Percentiles rank a stretch among this genome's conserved stretches.
Conservation (phyloP, 2,797 vertebrate genomes). For the Synanceia verrucosa region DNA sequence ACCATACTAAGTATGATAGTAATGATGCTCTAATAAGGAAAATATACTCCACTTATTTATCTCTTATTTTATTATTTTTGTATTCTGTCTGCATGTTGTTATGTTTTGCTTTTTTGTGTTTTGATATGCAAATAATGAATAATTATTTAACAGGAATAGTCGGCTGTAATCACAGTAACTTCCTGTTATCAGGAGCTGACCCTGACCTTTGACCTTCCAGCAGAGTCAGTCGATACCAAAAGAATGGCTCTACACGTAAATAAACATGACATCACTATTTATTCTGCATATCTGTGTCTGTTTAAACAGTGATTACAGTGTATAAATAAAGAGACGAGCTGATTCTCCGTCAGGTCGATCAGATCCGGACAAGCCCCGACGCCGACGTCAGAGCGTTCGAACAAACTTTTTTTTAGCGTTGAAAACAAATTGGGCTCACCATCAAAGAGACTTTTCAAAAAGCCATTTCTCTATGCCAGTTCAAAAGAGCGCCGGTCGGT, state of each 20-base stretch:
- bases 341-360: slow-evolving; percentile 20
- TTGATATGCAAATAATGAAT: slow-evolving; percentile 5
- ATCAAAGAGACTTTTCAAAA: slow-evolving; percentile 81
- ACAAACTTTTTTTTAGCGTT: slow-evolving; percentile 73
- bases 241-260: not conserved
- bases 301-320: slow-evolving; percentile 2
- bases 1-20: not conserved
- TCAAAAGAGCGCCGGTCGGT: slow-evolving; percentile 72
- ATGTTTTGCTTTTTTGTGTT: not conserved
- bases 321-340: slow-evolving; percentile 11
- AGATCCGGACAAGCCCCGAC: slow-evolving; percentile 48
- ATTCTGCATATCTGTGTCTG: not conserved
- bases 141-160: not conserved
- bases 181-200: not conserved
- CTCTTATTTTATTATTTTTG: too few species aligned
- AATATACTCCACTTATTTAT: not conserved
- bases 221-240: not conserved
- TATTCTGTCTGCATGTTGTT: not conserved
- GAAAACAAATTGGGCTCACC: slow-evolving; percentile 79
- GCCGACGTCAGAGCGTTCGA: slow-evolving; percentile 53
- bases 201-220: slow-evolving; percentile 14
- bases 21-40: not conserved
- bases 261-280: not conserved
- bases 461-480: slow-evolving; percentile 73
- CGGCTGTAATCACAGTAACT: too few species aligned